Conservation (phyloP, 2,888 invertebrate genomes). For the Chouioia cunea region DNA sequence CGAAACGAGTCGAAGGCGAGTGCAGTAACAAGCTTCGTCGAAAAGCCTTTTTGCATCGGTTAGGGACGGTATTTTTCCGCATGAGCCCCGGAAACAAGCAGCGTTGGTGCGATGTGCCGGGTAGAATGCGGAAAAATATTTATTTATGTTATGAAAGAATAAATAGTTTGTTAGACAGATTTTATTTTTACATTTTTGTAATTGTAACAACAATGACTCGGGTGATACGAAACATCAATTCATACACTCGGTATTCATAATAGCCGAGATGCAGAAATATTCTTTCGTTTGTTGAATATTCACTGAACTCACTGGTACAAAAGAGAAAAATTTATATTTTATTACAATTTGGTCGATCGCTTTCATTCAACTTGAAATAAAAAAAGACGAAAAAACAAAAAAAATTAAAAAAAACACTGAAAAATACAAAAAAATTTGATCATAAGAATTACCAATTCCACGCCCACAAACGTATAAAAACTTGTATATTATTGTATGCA, state of each 20-base stretch:
- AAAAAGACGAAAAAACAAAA: constrained; percentile 21
- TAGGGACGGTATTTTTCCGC: no score
- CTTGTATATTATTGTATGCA: constrained; percentile 28
- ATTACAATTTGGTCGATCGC: constrained; percentile 32
- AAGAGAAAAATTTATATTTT: constrained; percentile 12
- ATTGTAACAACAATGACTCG: constrained; percentile 38
- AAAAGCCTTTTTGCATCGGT: no score
- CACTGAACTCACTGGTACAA: constrained; percentile 30
- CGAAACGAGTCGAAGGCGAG: no score
- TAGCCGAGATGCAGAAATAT: constrained; percentile 4
- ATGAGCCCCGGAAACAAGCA: no score
- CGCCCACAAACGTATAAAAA: constrained; percentile 27
- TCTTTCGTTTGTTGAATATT: constrained; percentile 33
- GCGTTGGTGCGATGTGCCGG: no score
- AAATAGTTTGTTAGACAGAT: constrained; percentile 44
- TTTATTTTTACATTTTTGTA: constrained; percentile 49
- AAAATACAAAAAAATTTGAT: constrained; percentile 2
- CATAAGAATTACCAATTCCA: constrained; percentile 28
- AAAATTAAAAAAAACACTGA: constrained; percentile 9
- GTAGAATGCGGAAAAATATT: no score
- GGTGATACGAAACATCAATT: constrained; percentile 31
- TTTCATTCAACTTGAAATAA: constrained; percentile 25
- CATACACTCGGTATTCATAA: constrained; percentile 20
- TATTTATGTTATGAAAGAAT: constrained; percentile 43
- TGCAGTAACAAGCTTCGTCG: no score